Base-by-base conservation (phyloP, 2,888 invertebrate species). In the Bugula neritina region DNA sequence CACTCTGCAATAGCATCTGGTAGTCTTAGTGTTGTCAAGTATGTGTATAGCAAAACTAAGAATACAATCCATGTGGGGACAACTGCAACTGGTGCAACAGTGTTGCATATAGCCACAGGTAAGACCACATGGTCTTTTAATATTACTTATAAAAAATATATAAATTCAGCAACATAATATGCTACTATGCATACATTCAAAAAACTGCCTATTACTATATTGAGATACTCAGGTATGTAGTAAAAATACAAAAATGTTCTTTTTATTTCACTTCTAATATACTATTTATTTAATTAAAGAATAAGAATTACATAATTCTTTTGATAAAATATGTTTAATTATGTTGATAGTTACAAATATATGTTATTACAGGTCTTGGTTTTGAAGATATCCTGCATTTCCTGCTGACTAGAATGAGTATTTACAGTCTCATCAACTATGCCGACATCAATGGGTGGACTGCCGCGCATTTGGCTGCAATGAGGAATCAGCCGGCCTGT, bases 21-120 rank as follows among this genome's bases (percentile, higher is more conserved):
- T 25, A n/a, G 13, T 13, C 31, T 63, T 3, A n/a, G 31, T 3
- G 17, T 63, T 21, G 63, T 63, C 31, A 63, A 63, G 31, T 63
- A 63, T 31, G 31, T 63, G 10, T 29, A 25, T 3, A 10, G 34
- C 27, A 63, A 63, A 31, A 63, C 63, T 25, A 63, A 63, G 63
- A 27, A 63, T 13, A 3, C 10, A 13, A 63, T 34, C 10, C 63
- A 63, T 63, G 63, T 29, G 17, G 27, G 21, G 29, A 31, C 5
- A 25, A 63, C 63, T 25, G 2, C 63, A 31, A 63, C 63, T 10
- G 63, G 31, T 29, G 63, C 63, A 13, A 31, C 63, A 25, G 63
- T 63, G 3, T n/a, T 63, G 13, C 63, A 63, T 27, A 63, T 63
- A 13, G 63, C 63, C 13, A 31, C 63, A 63, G 31, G 63, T 63